phyloP scores from a whole-genome alignment of 2,888 invertebrate species.

The Helleia helle region DNA sequence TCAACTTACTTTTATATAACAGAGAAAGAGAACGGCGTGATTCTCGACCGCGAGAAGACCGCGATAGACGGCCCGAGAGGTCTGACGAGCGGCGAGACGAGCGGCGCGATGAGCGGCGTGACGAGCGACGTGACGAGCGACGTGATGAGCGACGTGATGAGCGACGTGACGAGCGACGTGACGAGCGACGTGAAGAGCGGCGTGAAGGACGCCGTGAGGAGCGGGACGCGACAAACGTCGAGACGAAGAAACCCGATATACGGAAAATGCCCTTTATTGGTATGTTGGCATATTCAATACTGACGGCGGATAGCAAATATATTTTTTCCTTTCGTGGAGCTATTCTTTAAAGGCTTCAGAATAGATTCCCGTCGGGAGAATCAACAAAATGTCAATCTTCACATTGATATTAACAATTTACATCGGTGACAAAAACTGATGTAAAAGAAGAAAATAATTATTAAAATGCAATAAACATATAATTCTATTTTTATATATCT shows the following conservation, averaged over 20 bases:
- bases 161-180: conserved; percentile 14
- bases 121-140: conserved; percentile 9
- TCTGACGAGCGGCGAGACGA: conserved; percentile 16
- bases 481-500: too few species aligned
- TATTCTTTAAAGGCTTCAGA: too few species aligned
- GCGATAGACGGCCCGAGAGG: conserved; percentile 15
- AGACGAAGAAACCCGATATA: conserved; percentile 60
- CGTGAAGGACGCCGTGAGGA: conserved; percentile 18
- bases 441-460: too few species aligned
- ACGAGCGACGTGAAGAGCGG: conserved; percentile 16
- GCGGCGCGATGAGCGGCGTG: conserved; percentile 6
- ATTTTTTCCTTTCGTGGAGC: too few species aligned
- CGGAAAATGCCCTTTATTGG: conserved; percentile 90
- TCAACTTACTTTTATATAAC: too few species aligned
- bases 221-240: conserved; percentile 19
- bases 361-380: too few species aligned
- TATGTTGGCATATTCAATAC: conserved; percentile 12
- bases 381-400: too few species aligned
- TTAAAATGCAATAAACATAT: too few species aligned
- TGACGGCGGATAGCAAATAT: neutral
- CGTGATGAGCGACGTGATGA: conserved; percentile 15
- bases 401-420: too few species aligned
- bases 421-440: too few species aligned
- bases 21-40: conserved; percentile 22
- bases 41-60: conserved; percentile 18